These are phyloP conservation scores for Aproaerema taeniolella DNA, from an alignment of 2,888 invertebrate species.

Conservation along the genomic window DNA sequence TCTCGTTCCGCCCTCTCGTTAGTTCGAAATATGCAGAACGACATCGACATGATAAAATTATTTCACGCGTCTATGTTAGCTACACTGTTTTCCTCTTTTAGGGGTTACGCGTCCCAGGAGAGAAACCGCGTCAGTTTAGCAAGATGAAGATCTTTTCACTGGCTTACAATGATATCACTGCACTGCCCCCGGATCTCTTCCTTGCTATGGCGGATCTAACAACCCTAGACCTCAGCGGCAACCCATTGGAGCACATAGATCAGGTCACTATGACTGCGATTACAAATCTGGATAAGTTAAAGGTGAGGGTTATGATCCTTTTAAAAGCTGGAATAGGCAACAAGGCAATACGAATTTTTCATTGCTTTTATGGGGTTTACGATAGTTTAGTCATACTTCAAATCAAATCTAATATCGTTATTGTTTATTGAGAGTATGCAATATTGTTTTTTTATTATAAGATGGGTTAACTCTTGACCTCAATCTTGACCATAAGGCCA, in stretches of 20 bases:
- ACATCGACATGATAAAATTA: no score
- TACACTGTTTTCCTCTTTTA: no score
- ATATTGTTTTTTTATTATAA: no score
- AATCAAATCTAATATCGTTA: no score
- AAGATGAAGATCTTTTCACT: slow-evolving; percentile 68
- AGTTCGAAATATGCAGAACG: no score
- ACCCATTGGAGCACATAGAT: slow-evolving; percentile 82
- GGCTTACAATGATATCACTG: slow-evolving; percentile 81
- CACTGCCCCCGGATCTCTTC: slow-evolving; percentile 81
- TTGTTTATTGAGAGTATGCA: no score
- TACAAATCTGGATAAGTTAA: slow-evolving; percentile 74
- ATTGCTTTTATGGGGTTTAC: no score
- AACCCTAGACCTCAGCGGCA: slow-evolving; percentile 80
- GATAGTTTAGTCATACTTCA: no score
- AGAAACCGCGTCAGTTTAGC: not conserved
- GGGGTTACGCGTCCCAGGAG: not conserved
- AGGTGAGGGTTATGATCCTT: slow-evolving; percentile 63
- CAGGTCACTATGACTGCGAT: slow-evolving; percentile 78
- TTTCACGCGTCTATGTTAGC: no score
- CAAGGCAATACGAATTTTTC: not conserved
- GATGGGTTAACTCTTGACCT: no score
- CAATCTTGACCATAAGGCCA: no score
- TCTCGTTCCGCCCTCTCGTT: no score
- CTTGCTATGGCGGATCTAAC: slow-evolving; percentile 79
- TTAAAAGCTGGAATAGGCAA: not conserved